These are phyloP conservation scores for Luehdorfia chinensis DNA, from an alignment of 1,140 invertebrate species.

Conservation along the genomic window DNA sequence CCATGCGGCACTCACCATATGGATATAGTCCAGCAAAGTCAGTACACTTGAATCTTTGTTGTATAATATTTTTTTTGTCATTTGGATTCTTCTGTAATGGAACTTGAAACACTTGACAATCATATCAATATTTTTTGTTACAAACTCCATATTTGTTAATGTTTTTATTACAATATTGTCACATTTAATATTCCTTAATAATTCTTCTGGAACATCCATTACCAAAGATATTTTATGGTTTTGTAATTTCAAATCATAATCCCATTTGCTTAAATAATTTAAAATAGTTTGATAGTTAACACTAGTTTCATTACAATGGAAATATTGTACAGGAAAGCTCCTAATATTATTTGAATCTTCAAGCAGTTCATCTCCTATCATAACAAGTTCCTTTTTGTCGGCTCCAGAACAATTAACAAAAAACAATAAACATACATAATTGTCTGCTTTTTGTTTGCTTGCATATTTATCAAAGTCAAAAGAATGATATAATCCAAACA, in stretches of 20 bases:
- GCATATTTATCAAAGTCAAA: constrained; percentile 25
- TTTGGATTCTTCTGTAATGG: constrained; percentile 33
- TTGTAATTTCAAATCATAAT: constrained; percentile 23
- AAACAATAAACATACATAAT: constrained; percentile 25
- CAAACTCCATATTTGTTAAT: constrained; percentile 17
- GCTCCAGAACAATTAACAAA: constrained; percentile 20
- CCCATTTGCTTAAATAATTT: constrained; percentile 29
- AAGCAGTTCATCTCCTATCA: constrained; percentile 23
- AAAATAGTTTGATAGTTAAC: constrained; percentile 20
- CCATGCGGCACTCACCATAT: constrained; percentile 29
- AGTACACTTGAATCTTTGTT: constrained; percentile 19
- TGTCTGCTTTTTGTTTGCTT: constrained; percentile 18
- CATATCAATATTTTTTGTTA: constrained; percentile 23
- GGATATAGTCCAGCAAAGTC: constrained; percentile 24
- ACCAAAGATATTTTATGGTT: constrained; percentile 21
- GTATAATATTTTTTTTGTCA: constrained; percentile 21
- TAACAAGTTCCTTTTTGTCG: constrained; percentile 24
- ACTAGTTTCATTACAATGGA: constrained; percentile 19
- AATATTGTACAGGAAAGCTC: constrained; percentile 29
- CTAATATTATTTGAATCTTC: constrained; percentile 19
- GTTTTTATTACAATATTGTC: constrained; percentile 23
- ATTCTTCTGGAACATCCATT: constrained; percentile 24
- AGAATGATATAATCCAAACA: constrained; percentile 23
- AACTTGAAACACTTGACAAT: constrained; percentile 29
- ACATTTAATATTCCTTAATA: constrained; percentile 17